These are phyloP conservation scores for Junonia oenone DNA, from an alignment of 2,888 invertebrate genomes.

Conservation along the genomic window DNA sequence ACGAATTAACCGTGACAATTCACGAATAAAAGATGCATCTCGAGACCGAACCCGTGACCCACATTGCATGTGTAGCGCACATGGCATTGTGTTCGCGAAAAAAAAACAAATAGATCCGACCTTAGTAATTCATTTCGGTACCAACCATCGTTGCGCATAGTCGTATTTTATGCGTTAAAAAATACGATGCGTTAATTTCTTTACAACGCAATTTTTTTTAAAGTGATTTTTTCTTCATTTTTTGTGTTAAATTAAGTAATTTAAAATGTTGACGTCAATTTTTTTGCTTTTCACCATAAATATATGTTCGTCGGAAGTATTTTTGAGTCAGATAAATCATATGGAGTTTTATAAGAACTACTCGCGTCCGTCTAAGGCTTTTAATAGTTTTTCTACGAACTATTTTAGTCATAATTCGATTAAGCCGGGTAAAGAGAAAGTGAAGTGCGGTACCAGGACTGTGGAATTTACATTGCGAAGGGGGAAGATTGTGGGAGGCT, in stretches of 20 bases:
- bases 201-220: background rate
- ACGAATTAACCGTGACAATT: too few species aligned
- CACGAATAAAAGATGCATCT: too few species aligned
- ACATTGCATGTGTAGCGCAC: conserved; percentile 49
- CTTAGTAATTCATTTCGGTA: conserved; percentile 56
- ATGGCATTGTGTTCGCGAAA: conserved; percentile 54
- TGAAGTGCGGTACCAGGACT: conserved; percentile 80
- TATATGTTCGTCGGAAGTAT: conserved; percentile 42
- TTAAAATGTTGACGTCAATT: conserved; percentile 35
- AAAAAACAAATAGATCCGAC: conserved; percentile 55
- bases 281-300: conserved; percentile 33
- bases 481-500: conserved; percentile 85
- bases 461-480: conserved; percentile 79
- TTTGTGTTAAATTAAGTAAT: background rate
- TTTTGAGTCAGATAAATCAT: conserved; percentile 53
- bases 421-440: conserved; percentile 50
- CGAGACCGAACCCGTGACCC: conserved; percentile 59
- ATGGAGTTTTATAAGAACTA: conserved; percentile 60
- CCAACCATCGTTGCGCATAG: conserved; percentile 46
- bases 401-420: conserved; percentile 63
- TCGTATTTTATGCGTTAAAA: conserved; percentile 1
- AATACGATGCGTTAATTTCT: background rate
- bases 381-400: conserved; percentile 61
- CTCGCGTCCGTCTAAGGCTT: conserved; percentile 64
- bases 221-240: background rate